Conservation (phyloP, 2,888 invertebrate genomes). For the Erpobdella octoculata region DNA sequence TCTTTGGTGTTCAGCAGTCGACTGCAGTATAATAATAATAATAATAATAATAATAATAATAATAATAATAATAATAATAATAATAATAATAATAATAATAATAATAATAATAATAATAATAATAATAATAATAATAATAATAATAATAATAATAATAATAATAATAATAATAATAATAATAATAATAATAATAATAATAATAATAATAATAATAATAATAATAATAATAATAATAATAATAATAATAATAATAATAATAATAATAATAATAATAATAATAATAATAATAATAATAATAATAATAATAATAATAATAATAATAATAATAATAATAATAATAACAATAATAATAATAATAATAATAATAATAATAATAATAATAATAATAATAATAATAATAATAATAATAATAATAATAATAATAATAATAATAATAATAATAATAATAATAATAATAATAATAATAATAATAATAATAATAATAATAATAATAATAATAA, state of each 20-base stretch:
- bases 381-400: not conserved
- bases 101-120: not conserved
- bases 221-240: conserved; percentile 2
- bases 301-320: not conserved
- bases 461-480: not conserved
- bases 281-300: not conserved
- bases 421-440: not conserved
- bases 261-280: not conserved
- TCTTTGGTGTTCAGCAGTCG: too few species aligned
- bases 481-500: not conserved
- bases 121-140: not conserved
- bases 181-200: not conserved
- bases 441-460: conserved; percentile 1
- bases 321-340: not conserved
- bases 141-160: not conserved
- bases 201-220: not conserved
- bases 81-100: not conserved
- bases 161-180: conserved; percentile 6
- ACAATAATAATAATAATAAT: conserved; percentile 12
- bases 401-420: conserved; percentile 5
- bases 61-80: conserved; percentile 6
- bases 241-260: not conserved
- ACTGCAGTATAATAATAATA: not conserved
- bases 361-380: conserved; percentile 8
- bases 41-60: conserved; percentile 5